Percentiles rank a stretch among this genome's conserved stretches.
phyloP scores from a whole-genome alignment of 2,797 vertebrate genomes.

The Tapera naevia region DNA sequence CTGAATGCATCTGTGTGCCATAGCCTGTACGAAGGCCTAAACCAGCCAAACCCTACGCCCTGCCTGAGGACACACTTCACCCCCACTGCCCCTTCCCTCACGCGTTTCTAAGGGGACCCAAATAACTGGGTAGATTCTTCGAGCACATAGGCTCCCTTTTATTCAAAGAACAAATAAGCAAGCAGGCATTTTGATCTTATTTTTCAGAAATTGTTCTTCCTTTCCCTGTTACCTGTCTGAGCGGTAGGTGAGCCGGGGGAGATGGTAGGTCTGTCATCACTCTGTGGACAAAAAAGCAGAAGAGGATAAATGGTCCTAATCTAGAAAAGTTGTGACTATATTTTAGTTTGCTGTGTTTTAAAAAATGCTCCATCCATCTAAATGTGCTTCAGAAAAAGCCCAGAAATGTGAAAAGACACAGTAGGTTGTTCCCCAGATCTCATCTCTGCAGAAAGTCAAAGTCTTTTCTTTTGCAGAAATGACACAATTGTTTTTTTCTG shows the following conservation, averaged over 20 bases:
- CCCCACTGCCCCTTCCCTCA: background rate
- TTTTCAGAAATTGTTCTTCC: background rate
- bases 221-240: constrained; percentile 82
- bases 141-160: background rate
- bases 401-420: background rate
- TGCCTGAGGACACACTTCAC: background rate
- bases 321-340: background rate
- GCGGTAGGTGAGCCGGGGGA: constrained; percentile 74
- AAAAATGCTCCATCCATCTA: background rate
- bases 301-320: background rate
- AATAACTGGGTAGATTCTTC: background rate
- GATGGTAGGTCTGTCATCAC: constrained; percentile 83
- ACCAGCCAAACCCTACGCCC: background rate
- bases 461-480: background rate
- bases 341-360: background rate
- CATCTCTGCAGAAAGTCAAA: background rate
- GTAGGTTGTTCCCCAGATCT: background rate
- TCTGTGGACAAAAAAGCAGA: constrained; percentile 77
- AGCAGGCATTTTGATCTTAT: background rate
- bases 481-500: background rate
- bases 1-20: constrained; percentile 19
- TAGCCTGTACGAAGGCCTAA: background rate
- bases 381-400: background rate
- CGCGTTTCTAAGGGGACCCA: background rate
- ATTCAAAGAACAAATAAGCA: background rate